Evolutionary conservation across 2,888 invertebrate species (phyloP).

Genomic region (Phymatocera aterrima): DNA sequence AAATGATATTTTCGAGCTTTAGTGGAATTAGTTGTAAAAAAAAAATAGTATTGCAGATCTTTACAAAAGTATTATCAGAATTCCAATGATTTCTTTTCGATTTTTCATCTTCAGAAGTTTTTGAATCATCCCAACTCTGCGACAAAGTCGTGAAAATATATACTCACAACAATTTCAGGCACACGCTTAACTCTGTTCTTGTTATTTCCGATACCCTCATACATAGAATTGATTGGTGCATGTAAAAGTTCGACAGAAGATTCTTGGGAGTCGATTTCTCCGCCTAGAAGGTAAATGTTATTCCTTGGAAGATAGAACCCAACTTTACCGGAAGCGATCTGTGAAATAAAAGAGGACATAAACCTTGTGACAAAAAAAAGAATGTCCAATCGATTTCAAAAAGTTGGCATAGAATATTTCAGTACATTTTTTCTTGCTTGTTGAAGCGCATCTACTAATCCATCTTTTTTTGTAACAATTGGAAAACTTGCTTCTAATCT

Average conservation of each 20-base stretch:
- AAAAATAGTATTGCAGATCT: not conserved
- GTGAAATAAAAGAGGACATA: slow-evolving; percentile 57
- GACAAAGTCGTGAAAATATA: not conserved
- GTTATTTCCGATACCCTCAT: slow-evolving; percentile 33
- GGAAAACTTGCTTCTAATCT: slow-evolving; percentile 82
- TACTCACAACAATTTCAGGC: slow-evolving; percentile 57
- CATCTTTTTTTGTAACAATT: slow-evolving; percentile 80
- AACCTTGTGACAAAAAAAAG: too few species aligned
- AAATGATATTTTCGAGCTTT: slow-evolving; percentile 29
- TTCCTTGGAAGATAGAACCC: slow-evolving; percentile 83
- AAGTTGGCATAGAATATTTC: slow-evolving; percentile 38
- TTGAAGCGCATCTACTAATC: slow-evolving; percentile 77
- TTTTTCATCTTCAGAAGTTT: not conserved
- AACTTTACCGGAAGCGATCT: slow-evolving; percentile 84
- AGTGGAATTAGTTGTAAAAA: not conserved
- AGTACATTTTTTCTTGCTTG: slow-evolving; percentile 83
- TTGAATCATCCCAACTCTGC: not conserved
- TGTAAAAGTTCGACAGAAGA: slow-evolving; percentile 60
- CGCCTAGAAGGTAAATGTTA: slow-evolving; percentile 81
- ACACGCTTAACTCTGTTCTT: slow-evolving; percentile 56
- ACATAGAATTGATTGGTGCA: slow-evolving; percentile 42
- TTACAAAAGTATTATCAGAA: not conserved
- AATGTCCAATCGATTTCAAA: too few species aligned
- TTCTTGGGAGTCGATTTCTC: slow-evolving; percentile 72
- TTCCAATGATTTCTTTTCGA: not conserved